Percentiles rank a stretch among this genome's conserved stretches.
Conservation (phyloP, 2,113 vertebrate genomes). For the Cricetomys ansorgei region DNA sequence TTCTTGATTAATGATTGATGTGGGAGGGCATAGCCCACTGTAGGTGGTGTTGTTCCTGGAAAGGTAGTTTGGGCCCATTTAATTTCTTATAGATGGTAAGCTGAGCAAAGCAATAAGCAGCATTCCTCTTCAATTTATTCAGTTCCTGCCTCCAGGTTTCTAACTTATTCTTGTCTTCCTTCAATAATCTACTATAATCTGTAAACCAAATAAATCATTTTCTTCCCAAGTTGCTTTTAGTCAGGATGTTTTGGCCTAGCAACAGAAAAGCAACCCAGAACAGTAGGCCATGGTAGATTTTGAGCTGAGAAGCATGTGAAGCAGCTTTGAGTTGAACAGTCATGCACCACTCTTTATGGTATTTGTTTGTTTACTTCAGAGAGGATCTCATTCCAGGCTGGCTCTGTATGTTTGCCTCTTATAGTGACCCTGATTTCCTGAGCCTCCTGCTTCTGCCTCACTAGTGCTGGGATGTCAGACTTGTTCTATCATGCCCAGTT, state of each 20-base stretch:
- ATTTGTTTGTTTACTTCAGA: not conserved
- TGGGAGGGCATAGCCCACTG: not conserved
- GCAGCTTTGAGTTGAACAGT: not conserved
- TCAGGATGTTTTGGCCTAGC: not conserved
- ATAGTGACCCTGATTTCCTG: not conserved
- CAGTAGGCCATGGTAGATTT: not conserved
- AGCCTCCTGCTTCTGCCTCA: not conserved
- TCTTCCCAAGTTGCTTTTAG: not conserved
- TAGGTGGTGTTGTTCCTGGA: not conserved
- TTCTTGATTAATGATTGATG: not conserved
- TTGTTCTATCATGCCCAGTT: not conserved
- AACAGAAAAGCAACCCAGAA: not conserved
- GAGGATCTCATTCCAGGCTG: not conserved
- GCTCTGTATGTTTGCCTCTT: too few species aligned
- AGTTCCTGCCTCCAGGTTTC: not conserved
- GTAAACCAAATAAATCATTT: not conserved
- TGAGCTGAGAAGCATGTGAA: not conserved
- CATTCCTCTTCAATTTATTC: not conserved
- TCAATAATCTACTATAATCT: not conserved
- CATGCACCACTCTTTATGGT: too few species aligned
- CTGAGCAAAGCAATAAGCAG: not conserved
- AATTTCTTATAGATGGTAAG: not conserved
- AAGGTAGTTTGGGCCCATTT: too few species aligned
- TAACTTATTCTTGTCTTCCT: not conserved
- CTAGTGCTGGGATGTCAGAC: not conserved